Evolutionary conservation across 2,888 invertebrate species (phyloP), one percentile per base, ranked within the genome.

Genomic region (Erannis defoliaria): DNA sequence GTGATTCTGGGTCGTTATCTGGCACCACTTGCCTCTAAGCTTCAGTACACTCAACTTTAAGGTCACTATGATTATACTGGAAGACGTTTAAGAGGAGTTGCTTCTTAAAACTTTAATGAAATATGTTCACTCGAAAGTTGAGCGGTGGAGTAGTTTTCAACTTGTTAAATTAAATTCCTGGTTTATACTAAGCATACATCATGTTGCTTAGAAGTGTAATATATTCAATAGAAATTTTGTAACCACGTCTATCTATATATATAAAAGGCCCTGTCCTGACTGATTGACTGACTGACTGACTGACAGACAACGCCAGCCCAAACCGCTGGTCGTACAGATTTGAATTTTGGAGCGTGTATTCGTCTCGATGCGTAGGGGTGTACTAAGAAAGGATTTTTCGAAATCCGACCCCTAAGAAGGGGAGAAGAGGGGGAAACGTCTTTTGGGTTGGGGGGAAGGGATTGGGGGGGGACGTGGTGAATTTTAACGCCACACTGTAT

Each of bases 121-220:
- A 81, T 82, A 84, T 80, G 77, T 71, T 78, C 72, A 74, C 74
- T 76, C 71, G 69, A 74, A 77, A 78, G 69, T 78, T 77, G 68
- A 71, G 58, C 63, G 58, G 12, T 50, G 53, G 29, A 58, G 62
- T 69, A 67, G 67, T 66, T 70, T 57, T 40, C 38, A 74, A 76
- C 66, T 76, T 72, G 59, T 55, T 55, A 74, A 75, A 77, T 76
- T 76, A 72, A 76, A 72, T 72, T 73, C 62, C 60, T 46, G 58
- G 62, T 51, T 40, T 29, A 31, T 31, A n/a, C n/a, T n/a, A n/a
- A n/a, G n/a, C n/a, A 51, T 68, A 56, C 66, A 68, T 53, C 59
- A 63, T 50, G 50, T 51, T 62, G 54, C 42, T 72, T 63, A 50
- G 14, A 43, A 37, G 29, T 16, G 2, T 3, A 23, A 23, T 29